Percentiles rank a stretch among this genome's conserved stretches.
Evolutionary conservation across 2,113 vertebrate species (phyloP).

Genomic region (Bambusicola thoracicus): DNA sequence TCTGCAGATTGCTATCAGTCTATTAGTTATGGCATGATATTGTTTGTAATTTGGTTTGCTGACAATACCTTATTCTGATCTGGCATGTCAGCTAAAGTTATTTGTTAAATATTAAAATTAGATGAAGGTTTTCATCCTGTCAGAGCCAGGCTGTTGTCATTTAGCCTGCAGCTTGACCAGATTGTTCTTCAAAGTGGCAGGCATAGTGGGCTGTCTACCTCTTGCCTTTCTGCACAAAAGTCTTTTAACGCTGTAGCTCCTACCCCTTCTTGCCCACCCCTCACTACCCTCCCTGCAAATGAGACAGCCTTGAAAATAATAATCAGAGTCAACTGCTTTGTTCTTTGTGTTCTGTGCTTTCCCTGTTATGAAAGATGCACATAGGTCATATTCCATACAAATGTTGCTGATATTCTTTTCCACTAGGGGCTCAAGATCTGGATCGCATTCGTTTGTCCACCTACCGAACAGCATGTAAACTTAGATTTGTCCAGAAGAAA

Average conservation of each 20-base stretch:
- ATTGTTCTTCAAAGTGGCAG: conserved; percentile 50
- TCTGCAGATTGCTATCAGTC: neutral
- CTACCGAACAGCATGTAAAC: conserved; percentile 98
- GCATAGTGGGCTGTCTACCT: neutral
- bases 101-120: conserved; percentile 48
- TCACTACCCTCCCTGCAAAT: neutral
- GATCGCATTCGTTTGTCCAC: conserved; percentile 97
- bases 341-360: conserved; percentile 14
- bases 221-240: neutral
- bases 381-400: conserved; percentile 3
- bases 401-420: conserved; percentile 51
- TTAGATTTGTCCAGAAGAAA: conserved; percentile 98
- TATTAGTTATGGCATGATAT: neutral
- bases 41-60: neutral
- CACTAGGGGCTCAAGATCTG: conserved; percentile 94
- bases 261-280: neutral
- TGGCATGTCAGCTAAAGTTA: neutral
- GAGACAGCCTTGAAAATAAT: conserved; percentile 29
- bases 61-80: neutral
- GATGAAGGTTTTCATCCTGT: neutral
- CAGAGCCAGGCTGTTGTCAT: conserved; percentile 38
- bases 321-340: neutral
- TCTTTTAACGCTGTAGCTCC: neutral
- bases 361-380: neutral
- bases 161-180: conserved; percentile 59